Base-by-base conservation (phyloP, 2,113 vertebrate species). In the Prolemur simus region DNA sequence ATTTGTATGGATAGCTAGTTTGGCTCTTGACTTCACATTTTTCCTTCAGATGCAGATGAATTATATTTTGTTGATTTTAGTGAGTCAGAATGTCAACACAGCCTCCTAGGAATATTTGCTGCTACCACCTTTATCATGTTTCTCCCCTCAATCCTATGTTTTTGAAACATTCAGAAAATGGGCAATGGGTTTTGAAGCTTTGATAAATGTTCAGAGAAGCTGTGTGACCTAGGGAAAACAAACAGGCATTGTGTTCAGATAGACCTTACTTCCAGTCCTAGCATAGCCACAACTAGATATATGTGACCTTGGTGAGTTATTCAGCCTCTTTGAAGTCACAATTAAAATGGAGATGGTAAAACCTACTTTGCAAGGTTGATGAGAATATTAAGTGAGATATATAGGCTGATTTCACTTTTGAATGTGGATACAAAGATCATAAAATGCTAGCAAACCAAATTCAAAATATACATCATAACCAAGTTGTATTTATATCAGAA, bases 401-500 rank as follows among this genome's bases (percentile, higher is more conserved):
- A 10, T 60, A 52, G 58, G 23, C 25, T 71, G 29, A 84, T 88
- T 54, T 88, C 10, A 76, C 14, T 78, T 54, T 63, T 92, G n/a
- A 92, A 88, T 69, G 69, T 56, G 20, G 3, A 47, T 71, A 39
- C 27, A 52, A 76, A 68, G 56, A 71, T 66, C 32, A 73, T 81
- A 68, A 83, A 94, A 83, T 83, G 52, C 17, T 77, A 77, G 58
- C n/a, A 82, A 91, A 58, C 14, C 20, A 91, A 91, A 91, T 82
- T n/a, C 63, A 45, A 87, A 91, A 60, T 66, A n/a, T 49, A 63
- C 42, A 66, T 80, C 37, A 54, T 84, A 68, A 49, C 25, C 12
- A 92, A 64, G 34, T 52, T 74, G 14, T 74, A 81, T 87, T 91
- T 86, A 56, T 34, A 84, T 60, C 29, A 89, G 78, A 81, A 87